A percentile compares a stretch with the other conserved stretches of the same genome.
Evolutionary conservation across 2,888 invertebrate species (phyloP).

Genomic region (Ormyrus thymus): DNA sequence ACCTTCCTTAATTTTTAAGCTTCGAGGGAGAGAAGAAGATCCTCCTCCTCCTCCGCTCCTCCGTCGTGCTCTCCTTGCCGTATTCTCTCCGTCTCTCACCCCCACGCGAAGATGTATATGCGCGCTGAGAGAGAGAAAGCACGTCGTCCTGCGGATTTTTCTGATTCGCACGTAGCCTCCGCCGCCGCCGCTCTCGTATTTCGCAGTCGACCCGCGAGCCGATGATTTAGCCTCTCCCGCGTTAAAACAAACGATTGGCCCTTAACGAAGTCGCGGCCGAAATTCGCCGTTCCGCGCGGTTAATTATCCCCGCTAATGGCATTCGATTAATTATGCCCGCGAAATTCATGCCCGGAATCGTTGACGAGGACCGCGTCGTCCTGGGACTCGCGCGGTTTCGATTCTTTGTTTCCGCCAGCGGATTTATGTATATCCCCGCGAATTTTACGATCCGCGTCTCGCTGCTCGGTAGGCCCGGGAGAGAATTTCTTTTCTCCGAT

Average conservation of each 20-base stretch:
- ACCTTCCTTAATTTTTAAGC: slow-evolving; percentile 63
- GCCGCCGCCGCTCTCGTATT: not conserved
- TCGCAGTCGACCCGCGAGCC: slow-evolving; percentile 4
- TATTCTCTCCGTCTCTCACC: not conserved
- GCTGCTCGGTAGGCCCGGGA: too few species aligned
- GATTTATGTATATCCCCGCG: too few species aligned
- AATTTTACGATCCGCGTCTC: too few species aligned
- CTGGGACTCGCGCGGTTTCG: too few species aligned
- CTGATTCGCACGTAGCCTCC: slow-evolving; percentile 20
- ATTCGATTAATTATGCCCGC: slow-evolving; percentile 10
- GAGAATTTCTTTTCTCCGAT: too few species aligned
- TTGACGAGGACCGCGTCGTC: not conserved
- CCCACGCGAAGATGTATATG: not conserved
- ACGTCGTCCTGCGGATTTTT: slow-evolving; percentile 14
- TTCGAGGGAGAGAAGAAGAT: slow-evolving; percentile 30
- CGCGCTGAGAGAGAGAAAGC: not conserved
- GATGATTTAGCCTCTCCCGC: slow-evolving; percentile 25
- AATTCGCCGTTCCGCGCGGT: slow-evolving; percentile 6
- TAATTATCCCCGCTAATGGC: slow-evolving; percentile 41
- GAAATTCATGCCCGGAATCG: slow-evolving; percentile 21
- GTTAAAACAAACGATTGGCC: slow-evolving; percentile 10
- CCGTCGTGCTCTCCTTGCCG: slow-evolving; percentile 24
- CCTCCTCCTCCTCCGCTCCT: slow-evolving; percentile 21
- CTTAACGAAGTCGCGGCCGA: slow-evolving; percentile 20
- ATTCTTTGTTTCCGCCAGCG: too few species aligned